Evolutionary conservation across 2,113 vertebrate species (phyloP), one percentile per base, ranked within the genome.

Genomic region (Sardina pilchardus): DNA sequence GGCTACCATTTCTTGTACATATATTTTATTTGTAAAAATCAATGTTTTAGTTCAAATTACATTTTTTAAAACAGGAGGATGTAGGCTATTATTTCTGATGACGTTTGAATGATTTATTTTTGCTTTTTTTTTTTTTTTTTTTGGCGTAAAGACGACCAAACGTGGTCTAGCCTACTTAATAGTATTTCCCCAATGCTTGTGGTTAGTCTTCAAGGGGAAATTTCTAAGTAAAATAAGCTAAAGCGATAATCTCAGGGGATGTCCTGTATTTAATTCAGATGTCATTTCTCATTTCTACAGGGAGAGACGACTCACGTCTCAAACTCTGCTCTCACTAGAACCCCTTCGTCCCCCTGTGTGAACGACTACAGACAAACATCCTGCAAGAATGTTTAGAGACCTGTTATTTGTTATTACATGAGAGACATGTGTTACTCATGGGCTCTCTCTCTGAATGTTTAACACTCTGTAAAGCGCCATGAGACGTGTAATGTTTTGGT

Each of bases 261-360:
- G 34, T 17, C 30, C 26, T 4, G 2, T 34, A 3, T 75, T 3
- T 39, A 78, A 78, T 34, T 16, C 10, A 36, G 16, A 36, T 36
- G 34, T 9, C 19, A 43, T 59, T 34, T 43, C 45, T 83, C 4
- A 1, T 71, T 87, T 45, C 88, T 84, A 30, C 90, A 95, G 95
- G 86, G 93, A 94, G 86, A 88, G 93, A 75, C 90, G 93, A 9
- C 82, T 94, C 78, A 95, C 95, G 0, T 80, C 85, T n/a, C 93
- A 93, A 89, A 94, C 93, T 0, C 91, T 93, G 71, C 39, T 95
- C 86, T 94, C 94, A 21, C 48, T 88, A 0, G 92, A 93, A 75
- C 42, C n/a, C 0, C 17, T 89, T 0, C 86, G 83, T 1, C 85
- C 43, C 44, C 81, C 85, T 1, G 86, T 83, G 1, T 89, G 85